Evolutionary conservation across 2,797 vertebrate species (phyloP).

Genomic region (Mus spretus): DNA sequence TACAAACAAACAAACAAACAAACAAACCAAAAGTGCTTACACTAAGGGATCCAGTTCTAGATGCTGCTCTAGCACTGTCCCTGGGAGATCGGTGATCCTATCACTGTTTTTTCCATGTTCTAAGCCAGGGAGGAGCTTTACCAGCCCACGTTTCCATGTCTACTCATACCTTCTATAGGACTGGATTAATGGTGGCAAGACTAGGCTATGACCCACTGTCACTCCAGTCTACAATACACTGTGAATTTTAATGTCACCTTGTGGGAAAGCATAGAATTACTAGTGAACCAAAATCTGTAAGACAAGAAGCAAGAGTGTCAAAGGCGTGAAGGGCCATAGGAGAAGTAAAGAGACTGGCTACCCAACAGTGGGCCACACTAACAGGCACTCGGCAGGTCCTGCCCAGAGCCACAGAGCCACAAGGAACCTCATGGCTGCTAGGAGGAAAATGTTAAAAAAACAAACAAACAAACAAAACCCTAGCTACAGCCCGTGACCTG

Average conservation of each 20-base stretch:
- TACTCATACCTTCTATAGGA: background rate
- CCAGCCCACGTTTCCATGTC: background rate
- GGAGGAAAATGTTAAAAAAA: background rate
- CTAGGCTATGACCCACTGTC: background rate
- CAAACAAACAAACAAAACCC: background rate
- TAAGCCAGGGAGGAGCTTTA: background rate
- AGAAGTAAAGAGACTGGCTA: background rate
- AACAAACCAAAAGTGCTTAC: constrained; percentile 28
- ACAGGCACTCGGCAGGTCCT: background rate
- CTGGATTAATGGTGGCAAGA: background rate
- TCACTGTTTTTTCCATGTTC: background rate
- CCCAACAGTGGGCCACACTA: background rate
- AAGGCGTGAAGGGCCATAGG: constrained; percentile 1
- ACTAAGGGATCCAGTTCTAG: background rate
- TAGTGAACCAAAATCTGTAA: constrained; percentile 50
- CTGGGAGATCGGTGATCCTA: background rate
- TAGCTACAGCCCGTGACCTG: background rate
- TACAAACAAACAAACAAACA: background rate
- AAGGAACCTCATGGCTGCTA: background rate
- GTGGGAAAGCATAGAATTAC: constrained; percentile 35
- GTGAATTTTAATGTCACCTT: constrained; percentile 51
- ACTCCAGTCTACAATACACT: constrained; percentile 17
- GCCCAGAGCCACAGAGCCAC: background rate
- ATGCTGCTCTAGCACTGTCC: background rate
- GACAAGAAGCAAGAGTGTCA: constrained; percentile 43